These are phyloP conservation scores for Epizoanthus stellaris DNA, from an alignment of 92 coral and sea anemone species.

Conservation along the genomic window DNA sequence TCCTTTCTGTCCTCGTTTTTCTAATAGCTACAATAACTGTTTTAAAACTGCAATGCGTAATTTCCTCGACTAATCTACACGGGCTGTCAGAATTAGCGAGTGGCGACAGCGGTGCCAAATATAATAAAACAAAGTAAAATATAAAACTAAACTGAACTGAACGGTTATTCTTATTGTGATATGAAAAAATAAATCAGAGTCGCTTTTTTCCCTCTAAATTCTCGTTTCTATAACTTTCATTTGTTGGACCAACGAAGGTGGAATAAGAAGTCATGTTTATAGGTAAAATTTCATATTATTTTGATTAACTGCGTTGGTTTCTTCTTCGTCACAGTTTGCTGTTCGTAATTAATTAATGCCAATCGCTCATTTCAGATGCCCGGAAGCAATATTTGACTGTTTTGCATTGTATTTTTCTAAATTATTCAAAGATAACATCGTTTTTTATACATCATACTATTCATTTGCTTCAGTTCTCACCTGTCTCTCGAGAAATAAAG, in stretches of 20 bases:
- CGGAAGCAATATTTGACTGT: constrained; percentile 13
- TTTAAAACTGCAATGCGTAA: not conserved
- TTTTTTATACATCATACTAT: not conserved
- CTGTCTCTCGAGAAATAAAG: not conserved
- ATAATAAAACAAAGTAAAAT: too few species aligned
- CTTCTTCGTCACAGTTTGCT: not conserved
- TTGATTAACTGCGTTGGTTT: too few species aligned
- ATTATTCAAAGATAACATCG: constrained; percentile 3
- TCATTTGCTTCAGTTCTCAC: not conserved
- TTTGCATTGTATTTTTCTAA: not conserved
- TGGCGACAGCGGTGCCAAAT: not conserved
- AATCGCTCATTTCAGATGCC: not conserved
- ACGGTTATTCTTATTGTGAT: too few species aligned
- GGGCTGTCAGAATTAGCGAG: not conserved
- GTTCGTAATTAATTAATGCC: not conserved
- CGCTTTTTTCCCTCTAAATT: too few species aligned
- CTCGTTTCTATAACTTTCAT: too few species aligned
- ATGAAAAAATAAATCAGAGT: too few species aligned
- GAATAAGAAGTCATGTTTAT: too few species aligned
- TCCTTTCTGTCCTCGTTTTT: not conserved
- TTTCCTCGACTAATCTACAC: not conserved
- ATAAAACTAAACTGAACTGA: too few species aligned
- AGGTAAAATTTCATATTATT: too few species aligned
- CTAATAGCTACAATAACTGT: not conserved
- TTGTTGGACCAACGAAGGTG: too few species aligned